phyloP scores from a whole-genome alignment of 2,797 vertebrate species.

The Melanotaenia maccullochi region DNA sequence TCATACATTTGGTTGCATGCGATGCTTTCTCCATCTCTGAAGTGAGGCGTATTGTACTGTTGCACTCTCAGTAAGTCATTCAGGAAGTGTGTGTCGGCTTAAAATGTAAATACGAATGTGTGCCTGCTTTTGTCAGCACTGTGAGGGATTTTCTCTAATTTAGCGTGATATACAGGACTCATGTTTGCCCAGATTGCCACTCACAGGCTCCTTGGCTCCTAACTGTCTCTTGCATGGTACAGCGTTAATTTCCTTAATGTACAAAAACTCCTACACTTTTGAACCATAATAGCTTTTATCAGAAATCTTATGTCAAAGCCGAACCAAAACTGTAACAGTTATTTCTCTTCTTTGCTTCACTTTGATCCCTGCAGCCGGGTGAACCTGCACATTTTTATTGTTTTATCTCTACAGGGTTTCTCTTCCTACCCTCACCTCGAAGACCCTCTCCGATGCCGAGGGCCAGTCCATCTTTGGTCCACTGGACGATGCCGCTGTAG shows the following conservation, averaged over 20 bases:
- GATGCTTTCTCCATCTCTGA: slow-evolving; percentile 9
- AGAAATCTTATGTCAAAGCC: slow-evolving; percentile 60
- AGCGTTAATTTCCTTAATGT: slow-evolving; percentile 55
- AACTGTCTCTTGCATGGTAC: slow-evolving; percentile 39
- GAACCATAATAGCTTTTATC: slow-evolving; percentile 64
- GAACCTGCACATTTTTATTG: not conserved
- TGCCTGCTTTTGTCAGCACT: slow-evolving; percentile 70
- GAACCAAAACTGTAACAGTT: slow-evolving; percentile 38
- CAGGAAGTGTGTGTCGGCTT: slow-evolving; percentile 58
- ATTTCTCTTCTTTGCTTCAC: slow-evolving; percentile 47
- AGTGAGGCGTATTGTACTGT: slow-evolving; percentile 28
- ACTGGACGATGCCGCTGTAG: slow-evolving; percentile 96
- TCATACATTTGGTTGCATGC: slow-evolving; percentile 22
- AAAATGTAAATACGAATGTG: slow-evolving; percentile 65
- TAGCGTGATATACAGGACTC: slow-evolving; percentile 70
- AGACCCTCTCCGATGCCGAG: slow-evolving; percentile 93
- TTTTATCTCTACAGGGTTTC: not conserved
- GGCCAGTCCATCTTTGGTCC: slow-evolving; percentile 96
- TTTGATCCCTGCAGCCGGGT: slow-evolving; percentile 50
- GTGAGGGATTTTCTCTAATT: slow-evolving; percentile 75
- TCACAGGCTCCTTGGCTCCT: slow-evolving; percentile 55
- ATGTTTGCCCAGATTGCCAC: slow-evolving; percentile 66
- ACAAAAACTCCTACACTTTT: slow-evolving; percentile 46
- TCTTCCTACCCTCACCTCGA: slow-evolving; percentile 81
- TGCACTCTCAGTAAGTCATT: slow-evolving; percentile 45